Evolutionary conservation across 1,140 invertebrate species (phyloP).

Genomic region (Rhyzopertha dominica): DNA sequence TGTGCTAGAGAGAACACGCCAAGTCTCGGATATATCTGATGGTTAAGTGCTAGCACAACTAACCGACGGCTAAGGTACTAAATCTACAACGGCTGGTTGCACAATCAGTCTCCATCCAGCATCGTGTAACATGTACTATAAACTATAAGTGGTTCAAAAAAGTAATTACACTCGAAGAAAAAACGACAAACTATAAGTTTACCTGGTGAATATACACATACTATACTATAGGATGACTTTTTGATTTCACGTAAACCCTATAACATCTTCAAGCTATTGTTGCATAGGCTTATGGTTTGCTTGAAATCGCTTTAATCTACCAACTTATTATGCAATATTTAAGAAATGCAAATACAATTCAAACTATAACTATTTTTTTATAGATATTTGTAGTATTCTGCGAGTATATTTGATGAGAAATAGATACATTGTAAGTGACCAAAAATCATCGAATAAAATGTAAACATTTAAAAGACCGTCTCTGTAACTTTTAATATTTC

Average conservation of each 20-base stretch:
- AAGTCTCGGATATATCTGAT: no score
- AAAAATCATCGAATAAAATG: background rate
- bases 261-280: constrained; percentile 26
- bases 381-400: constrained; percentile 15
- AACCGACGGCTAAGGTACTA: constrained; percentile 42
- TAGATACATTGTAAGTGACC: background rate
- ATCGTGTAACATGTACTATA: constrained; percentile 39
- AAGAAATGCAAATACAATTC: constrained; percentile 31
- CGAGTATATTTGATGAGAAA: constrained; percentile 14
- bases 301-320: constrained; percentile 27
- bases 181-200: constrained; percentile 32
- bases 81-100: constrained; percentile 43
- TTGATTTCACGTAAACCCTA: constrained; percentile 35
- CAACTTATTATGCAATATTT: constrained; percentile 29
- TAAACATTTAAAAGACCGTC: constrained; percentile 12
- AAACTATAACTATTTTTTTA: constrained; percentile 35
- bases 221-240: constrained; percentile 30
- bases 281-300: constrained; percentile 21
- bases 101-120: constrained; percentile 44
- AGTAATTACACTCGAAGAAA: constrained; percentile 28
- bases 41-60: constrained; percentile 21
- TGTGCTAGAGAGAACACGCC: no score
- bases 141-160: constrained; percentile 36
- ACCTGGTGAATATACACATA: constrained; percentile 32
- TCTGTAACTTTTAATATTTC: constrained; percentile 7